These are phyloP conservation scores for Drosophila bipectinata DNA, from an alignment of 1,140 invertebrate genomes.

Conservation along the genomic window DNA sequence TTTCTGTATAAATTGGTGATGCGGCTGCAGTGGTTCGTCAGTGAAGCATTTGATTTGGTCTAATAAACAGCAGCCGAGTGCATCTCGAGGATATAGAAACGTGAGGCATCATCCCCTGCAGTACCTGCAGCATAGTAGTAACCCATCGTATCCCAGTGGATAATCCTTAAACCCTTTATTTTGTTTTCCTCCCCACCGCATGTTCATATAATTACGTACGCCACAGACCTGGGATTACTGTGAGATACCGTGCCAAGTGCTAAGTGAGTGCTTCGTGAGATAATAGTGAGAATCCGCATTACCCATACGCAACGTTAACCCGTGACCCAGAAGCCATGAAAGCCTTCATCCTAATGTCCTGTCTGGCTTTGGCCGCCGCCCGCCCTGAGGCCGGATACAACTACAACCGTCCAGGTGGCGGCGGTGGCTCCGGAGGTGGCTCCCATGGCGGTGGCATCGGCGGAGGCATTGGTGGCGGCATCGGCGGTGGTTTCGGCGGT, in stretches of 20 bases:
- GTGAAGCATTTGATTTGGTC: slow-evolving; percentile 84
- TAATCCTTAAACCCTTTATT: slow-evolving; percentile 25
- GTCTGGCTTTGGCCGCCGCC: slow-evolving; percentile 86
- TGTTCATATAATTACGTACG: slow-evolving; percentile 27
- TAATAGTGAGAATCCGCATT: slow-evolving; percentile 24
- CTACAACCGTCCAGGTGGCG: slow-evolving; percentile 86
- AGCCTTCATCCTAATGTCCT: slow-evolving; percentile 85
- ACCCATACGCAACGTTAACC: slow-evolving; percentile 43
- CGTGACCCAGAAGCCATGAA: slow-evolving; percentile 74
- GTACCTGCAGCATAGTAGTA: neutral
- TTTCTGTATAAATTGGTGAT: slow-evolving; percentile 84
- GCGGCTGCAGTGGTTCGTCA: slow-evolving; percentile 79
- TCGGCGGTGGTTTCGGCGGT: slow-evolving; percentile 55
- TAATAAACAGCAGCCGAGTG: slow-evolving; percentile 81
- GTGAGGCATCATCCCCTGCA: slow-evolving; percentile 47
- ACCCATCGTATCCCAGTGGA: slow-evolving; percentile 37
- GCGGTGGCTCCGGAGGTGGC: slow-evolving; percentile 67
- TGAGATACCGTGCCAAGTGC: slow-evolving; percentile 67
- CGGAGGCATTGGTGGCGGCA: slow-evolving; percentile 45
- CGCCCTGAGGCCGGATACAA: slow-evolving; percentile 87
- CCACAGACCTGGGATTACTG: slow-evolving; percentile 83
- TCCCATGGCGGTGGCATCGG: slow-evolving; percentile 37
- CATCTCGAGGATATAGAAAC: slow-evolving; percentile 67
- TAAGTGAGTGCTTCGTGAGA: slow-evolving; percentile 49
- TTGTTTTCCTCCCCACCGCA: slow-evolving; percentile 21